These are phyloP conservation scores for Hepsetus odoe DNA, from an alignment of 2,113 vertebrate genomes.

Conservation along the genomic window DNA sequence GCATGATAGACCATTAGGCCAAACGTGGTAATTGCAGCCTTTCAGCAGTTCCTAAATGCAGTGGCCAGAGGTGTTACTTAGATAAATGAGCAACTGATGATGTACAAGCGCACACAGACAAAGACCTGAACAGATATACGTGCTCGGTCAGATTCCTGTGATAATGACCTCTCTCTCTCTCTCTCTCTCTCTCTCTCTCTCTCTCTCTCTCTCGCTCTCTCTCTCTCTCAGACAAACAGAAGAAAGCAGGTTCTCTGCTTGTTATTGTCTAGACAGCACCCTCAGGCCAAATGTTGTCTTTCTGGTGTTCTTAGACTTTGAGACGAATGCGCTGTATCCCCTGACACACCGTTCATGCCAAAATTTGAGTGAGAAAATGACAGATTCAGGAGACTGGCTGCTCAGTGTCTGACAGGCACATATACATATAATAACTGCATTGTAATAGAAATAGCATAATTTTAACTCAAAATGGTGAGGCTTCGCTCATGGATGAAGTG, in stretches of 20 bases:
- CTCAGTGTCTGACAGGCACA: constrained; percentile 37
- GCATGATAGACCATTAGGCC: not conserved
- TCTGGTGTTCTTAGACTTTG: constrained; percentile 57
- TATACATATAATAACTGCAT: constrained; percentile 47
- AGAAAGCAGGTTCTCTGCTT: constrained; percentile 51
- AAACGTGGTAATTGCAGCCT: not conserved
- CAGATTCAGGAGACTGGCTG: constrained; percentile 46
- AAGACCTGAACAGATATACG: not conserved
- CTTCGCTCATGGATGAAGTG: not conserved
- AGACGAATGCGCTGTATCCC: constrained; percentile 57
- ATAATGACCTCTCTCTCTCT: constrained; percentile 16
- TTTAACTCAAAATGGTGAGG: not conserved
- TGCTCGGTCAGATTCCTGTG: constrained; percentile 13
- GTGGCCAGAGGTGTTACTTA: not conserved
- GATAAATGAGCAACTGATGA: not conserved
- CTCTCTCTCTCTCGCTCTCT: constrained; percentile 22
- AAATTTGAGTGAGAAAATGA: constrained; percentile 52
- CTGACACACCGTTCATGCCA: constrained; percentile 56
- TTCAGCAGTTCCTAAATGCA: not conserved
- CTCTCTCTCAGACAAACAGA: constrained; percentile 18
- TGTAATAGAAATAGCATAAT: constrained; percentile 8
- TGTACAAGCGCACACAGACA: not conserved
- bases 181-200: constrained; percentile 22
- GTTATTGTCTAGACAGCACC: constrained; percentile 66
- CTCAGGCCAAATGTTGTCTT: constrained; percentile 64